phyloP scores from a whole-genome alignment of 2,113 vertebrate genomes.

The Mustela nigripes region DNA sequence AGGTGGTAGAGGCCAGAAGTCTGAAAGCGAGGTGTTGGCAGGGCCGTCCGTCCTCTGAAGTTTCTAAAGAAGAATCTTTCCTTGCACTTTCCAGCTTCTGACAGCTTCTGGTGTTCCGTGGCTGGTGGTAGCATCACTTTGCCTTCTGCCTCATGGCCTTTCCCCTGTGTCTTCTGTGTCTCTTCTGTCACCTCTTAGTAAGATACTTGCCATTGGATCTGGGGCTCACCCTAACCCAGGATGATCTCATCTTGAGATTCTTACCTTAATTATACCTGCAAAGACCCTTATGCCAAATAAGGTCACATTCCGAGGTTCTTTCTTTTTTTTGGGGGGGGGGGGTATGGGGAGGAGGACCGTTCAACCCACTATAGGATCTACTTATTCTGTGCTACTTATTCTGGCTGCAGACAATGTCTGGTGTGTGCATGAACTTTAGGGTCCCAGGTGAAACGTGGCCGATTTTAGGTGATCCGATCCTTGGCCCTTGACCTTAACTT shows the following conservation, averaged over 20 bases:
- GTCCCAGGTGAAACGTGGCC: neutral
- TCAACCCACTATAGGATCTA: neutral
- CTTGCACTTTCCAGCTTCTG: neutral
- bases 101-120: neutral
- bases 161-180: too few relatives aligned
- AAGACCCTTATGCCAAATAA: neutral
- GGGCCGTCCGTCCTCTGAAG: neutral
- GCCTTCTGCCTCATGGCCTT: neutral
- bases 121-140: too few relatives aligned
- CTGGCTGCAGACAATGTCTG: neutral
- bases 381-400: too few relatives aligned
- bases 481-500: neutral
- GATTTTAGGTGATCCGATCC: neutral
- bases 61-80: neutral
- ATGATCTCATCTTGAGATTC: neutral
- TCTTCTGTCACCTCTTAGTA: neutral
- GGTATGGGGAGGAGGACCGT: neutral
- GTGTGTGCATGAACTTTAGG: neutral
- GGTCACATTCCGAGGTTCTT: neutral
- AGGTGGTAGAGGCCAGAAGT: neutral
- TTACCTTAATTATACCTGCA: neutral
- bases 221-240: neutral
- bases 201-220: neutral
- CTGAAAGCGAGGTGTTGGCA: neutral
- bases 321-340: neutral